phyloP scores from a whole-genome alignment of 2,888 invertebrate species.

The Drosophila picticornis region DNA sequence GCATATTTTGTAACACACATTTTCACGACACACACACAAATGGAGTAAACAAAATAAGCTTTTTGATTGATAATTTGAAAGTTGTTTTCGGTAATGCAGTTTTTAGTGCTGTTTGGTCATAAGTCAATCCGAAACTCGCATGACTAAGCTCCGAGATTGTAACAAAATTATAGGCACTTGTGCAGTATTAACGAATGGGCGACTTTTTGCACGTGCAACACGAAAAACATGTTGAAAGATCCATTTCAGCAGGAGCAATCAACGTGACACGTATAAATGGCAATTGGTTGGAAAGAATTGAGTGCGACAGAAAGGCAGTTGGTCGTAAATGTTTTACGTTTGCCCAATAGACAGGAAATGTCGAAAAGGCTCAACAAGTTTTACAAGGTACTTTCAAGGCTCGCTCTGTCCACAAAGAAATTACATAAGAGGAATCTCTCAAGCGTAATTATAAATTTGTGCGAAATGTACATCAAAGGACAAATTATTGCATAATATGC shows the following conservation, averaged over 20 bases:
- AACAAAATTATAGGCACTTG: neutral
- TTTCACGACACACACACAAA: neutral
- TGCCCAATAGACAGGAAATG: conserved; percentile 36
- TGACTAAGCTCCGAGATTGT: conserved; percentile 9
- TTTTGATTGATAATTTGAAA: neutral
- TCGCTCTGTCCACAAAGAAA: neutral
- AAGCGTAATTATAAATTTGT: neutral
- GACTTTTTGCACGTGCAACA: neutral
- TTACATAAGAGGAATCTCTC: too few relatives aligned
- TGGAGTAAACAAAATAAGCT: neutral
- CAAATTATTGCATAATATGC: neutral
- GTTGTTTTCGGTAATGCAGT: neutral
- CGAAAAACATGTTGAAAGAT: neutral
- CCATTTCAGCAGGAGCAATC: conserved; percentile 11
- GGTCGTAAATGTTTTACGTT: conserved; percentile 54
- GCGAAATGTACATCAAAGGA: neutral
- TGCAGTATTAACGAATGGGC: neutral
- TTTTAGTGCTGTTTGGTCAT: neutral
- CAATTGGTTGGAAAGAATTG: conserved; percentile 50
- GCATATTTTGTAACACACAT: neutral
- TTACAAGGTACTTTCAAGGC: neutral
- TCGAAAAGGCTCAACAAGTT: conserved; percentile 45
- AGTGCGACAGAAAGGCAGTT: conserved; percentile 67
- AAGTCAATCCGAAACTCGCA: conserved; percentile 5
- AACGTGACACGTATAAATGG: conserved; percentile 24